A percentile compares a stretch with the other conserved stretches of the same genome.
Conservation (phyloP, 2,888 invertebrate genomes). For the Epistrophella euchroma region DNA sequence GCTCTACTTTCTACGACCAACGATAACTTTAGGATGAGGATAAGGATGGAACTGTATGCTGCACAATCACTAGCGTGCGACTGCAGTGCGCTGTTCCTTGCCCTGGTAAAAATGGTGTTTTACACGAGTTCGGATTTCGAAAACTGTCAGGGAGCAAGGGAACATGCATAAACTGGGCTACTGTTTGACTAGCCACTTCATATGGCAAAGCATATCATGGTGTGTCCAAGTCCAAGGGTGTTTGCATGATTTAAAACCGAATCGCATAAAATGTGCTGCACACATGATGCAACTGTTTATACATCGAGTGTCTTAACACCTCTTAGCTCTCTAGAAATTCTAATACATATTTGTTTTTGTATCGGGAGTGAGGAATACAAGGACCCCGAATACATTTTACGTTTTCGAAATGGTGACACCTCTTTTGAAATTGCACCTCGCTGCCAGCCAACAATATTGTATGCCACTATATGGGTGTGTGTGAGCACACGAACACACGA, state of each 20-base stretch:
- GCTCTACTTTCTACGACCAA: constrained; percentile 69
- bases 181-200: constrained; percentile 74
- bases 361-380: background rate
- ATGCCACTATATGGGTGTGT: constrained; percentile 30
- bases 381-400: background rate
- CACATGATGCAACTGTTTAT: constrained; percentile 30
- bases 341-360: background rate
- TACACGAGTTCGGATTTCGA: constrained; percentile 75
- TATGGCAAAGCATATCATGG: constrained; percentile 65
- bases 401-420: constrained; percentile 23
- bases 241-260: constrained; percentile 65
- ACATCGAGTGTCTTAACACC: constrained; percentile 15
- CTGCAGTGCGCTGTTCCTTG: constrained; percentile 57
- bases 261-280: constrained; percentile 60
- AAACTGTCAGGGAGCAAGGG: constrained; percentile 73
- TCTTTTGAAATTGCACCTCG: background rate
- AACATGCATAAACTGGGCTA: constrained; percentile 76
- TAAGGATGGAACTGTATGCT: constrained; percentile 50
- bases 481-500: constrained; percentile 43
- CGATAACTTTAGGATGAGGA: constrained; percentile 42
- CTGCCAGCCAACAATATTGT: constrained; percentile 27
- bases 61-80: constrained; percentile 68
- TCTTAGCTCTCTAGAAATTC: background rate
- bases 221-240: constrained; percentile 57
- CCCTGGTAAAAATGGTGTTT: constrained; percentile 74